Evolutionary conservation across 2,113 vertebrate species (phyloP).

Genomic region (Ochotona curzoniae): DNA sequence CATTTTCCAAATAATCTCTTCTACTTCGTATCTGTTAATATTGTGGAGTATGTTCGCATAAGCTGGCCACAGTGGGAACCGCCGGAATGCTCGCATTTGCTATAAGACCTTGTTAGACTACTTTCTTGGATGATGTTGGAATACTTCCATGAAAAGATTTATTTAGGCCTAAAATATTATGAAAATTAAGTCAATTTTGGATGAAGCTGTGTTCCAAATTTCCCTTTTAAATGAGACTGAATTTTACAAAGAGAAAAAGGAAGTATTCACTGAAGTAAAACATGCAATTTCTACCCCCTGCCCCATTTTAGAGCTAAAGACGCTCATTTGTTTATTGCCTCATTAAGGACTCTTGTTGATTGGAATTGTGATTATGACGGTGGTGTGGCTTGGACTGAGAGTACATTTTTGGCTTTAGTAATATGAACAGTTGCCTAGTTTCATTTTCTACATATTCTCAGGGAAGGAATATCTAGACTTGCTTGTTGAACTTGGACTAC

Average conservation of each 20-base stretch:
- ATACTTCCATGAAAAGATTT: conserved; percentile 46
- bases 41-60: neutral
- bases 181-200: conserved; percentile 47
- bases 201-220: neutral
- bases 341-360: conserved; percentile 17
- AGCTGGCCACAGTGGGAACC: conserved; percentile 32
- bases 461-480: conserved; percentile 37
- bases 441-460: conserved; percentile 50
- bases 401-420: conserved; percentile 14
- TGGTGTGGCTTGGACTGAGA: neutral
- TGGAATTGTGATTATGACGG: conserved; percentile 31
- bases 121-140: conserved; percentile 29
- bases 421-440: neutral
- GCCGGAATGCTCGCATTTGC: conserved; percentile 36
- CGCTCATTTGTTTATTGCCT: conserved; percentile 30
- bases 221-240: conserved; percentile 50
- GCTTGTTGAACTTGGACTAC: conserved; percentile 15
- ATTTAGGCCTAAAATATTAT: conserved; percentile 55
- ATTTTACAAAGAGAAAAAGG: conserved; percentile 13
- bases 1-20: conserved; percentile 18
- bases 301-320: conserved; percentile 25
- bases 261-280: conserved; percentile 13
- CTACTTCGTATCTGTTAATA: conserved; percentile 24
- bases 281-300: neutral
- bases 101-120: neutral